phyloP scores from a whole-genome alignment of 1,140 invertebrate genomes.

The Diachasma alloeum region DNA sequence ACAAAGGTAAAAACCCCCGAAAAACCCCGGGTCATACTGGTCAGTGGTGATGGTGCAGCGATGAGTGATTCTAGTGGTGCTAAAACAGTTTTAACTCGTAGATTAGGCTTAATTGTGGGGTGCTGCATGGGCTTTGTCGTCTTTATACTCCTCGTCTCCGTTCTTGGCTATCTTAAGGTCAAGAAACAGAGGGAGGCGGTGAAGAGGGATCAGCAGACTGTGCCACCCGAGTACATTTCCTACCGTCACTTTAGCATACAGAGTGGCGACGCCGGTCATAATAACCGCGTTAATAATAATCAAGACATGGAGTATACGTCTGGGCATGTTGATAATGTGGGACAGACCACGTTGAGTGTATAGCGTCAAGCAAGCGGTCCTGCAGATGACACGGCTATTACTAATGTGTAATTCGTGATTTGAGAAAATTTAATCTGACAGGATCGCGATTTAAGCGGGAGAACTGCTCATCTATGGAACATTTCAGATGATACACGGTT shows the following conservation, averaged over 20 bases:
- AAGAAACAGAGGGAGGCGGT: slow-evolving; percentile 80
- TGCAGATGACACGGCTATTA: slow-evolving; percentile 13
- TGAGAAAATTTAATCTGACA: not conserved
- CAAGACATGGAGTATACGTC: slow-evolving; percentile 41
- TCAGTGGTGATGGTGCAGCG: slow-evolving; percentile 66
- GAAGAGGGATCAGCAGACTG: slow-evolving; percentile 69
- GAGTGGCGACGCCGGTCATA: slow-evolving; percentile 47
- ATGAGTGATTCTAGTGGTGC: slow-evolving; percentile 73
- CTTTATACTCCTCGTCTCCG: slow-evolving; percentile 81
- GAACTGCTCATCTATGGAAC: not conserved
- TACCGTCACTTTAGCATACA: slow-evolving; percentile 72
- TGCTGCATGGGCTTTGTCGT: slow-evolving; percentile 86
- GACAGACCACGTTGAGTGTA: slow-evolving; percentile 44
- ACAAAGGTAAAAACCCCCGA: slow-evolving; percentile 78
- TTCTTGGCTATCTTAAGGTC: slow-evolving; percentile 83
- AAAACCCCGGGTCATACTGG: slow-evolving; percentile 68
- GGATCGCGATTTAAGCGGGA: not conserved
- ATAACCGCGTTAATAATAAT: slow-evolving; percentile 21
- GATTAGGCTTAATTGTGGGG: slow-evolving; percentile 84
- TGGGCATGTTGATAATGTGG: slow-evolving; percentile 43
- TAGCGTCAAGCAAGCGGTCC: slow-evolving; percentile 41
- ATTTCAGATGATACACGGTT: too few species aligned
- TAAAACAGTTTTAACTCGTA: slow-evolving; percentile 73
- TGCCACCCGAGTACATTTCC: slow-evolving; percentile 76
- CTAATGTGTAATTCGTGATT: slow-evolving; percentile 11